phyloP scores from a whole-genome alignment of 1,140 invertebrate genomes.

The Aphaenogaster ashmeadi region DNA sequence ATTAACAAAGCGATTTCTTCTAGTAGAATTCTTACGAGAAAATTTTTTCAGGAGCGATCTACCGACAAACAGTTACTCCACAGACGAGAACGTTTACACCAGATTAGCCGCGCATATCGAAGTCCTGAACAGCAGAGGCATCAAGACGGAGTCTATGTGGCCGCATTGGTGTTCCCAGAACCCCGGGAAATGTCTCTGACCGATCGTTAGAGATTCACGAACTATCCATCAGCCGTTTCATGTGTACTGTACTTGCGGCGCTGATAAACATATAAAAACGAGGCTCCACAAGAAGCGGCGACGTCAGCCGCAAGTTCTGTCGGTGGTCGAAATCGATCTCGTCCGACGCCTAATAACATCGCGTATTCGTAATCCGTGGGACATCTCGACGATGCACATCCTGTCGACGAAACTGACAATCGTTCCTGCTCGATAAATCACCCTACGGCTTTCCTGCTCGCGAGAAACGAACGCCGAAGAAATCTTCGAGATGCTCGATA shows the following conservation, averaged over 20 bases:
- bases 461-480: not conserved
- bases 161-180: slow-evolving; percentile 92
- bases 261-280: slow-evolving; percentile 20
- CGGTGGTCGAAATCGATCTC: slow-evolving; percentile 24
- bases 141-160: slow-evolving; percentile 91
- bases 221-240: slow-evolving; percentile 32
- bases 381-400: not conserved
- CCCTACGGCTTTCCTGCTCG: not conserved
- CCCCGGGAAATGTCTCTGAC: slow-evolving; percentile 91
- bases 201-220: slow-evolving; percentile 70
- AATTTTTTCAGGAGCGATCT: slow-evolving; percentile 81
- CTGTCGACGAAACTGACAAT: slow-evolving; percentile 45
- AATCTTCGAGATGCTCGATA: not conserved
- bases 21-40: not conserved
- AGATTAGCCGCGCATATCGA: slow-evolving; percentile 90
- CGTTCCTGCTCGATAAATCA: slow-evolving; percentile 34
- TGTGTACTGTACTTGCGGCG: slow-evolving; percentile 40
- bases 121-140: slow-evolving; percentile 88
- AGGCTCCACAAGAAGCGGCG: slow-evolving; percentile 13
- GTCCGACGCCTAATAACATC: slow-evolving; percentile 2
- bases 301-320: not conserved
- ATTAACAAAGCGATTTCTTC: not conserved
- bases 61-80: slow-evolving; percentile 81
- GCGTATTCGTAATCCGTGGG: slow-evolving; percentile 13
- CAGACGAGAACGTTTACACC: slow-evolving; percentile 89